Evolutionary conservation across 2,797 vertebrate species (phyloP).

Genomic region (Erithacus rubecula): DNA sequence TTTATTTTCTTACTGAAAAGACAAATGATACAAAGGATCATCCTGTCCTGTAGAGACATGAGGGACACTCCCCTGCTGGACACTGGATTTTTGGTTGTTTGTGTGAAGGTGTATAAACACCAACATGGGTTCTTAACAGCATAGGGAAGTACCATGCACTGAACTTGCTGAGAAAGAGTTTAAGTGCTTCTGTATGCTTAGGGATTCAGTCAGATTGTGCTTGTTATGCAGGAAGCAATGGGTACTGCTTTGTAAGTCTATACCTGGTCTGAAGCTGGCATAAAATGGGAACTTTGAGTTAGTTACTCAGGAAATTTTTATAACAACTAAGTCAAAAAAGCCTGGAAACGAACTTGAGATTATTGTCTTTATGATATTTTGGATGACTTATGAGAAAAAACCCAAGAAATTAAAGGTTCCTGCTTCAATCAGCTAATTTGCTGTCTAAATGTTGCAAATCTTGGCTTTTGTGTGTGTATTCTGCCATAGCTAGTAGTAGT

Average conservation of each 20-base stretch:
- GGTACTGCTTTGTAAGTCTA: neutral
- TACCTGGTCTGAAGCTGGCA: neutral
- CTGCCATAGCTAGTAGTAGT: neutral
- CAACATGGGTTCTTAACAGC: neutral
- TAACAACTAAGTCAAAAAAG: neutral
- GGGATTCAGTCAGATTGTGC: neutral
- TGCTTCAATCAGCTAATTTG: neutral
- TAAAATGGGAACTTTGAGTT: neutral
- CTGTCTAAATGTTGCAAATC: neutral
- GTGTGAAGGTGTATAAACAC: neutral
- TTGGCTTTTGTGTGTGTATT: neutral
- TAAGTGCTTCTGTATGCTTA: neutral
- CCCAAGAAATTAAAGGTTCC: neutral
- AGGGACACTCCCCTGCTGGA: neutral
- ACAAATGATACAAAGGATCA: neutral
- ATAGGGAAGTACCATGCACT: neutral
- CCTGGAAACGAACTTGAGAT: neutral
- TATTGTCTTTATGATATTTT: neutral
- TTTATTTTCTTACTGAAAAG: neutral
- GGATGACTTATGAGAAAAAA: neutral
- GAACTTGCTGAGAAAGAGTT: neutral
- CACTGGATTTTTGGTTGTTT: neutral
- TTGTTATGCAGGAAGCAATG: neutral
- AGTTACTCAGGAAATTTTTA: neutral
- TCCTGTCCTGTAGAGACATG: neutral